Base-by-base conservation (phyloP, 1,140 invertebrate genomes). In the Atopsyche davidsoni region DNA sequence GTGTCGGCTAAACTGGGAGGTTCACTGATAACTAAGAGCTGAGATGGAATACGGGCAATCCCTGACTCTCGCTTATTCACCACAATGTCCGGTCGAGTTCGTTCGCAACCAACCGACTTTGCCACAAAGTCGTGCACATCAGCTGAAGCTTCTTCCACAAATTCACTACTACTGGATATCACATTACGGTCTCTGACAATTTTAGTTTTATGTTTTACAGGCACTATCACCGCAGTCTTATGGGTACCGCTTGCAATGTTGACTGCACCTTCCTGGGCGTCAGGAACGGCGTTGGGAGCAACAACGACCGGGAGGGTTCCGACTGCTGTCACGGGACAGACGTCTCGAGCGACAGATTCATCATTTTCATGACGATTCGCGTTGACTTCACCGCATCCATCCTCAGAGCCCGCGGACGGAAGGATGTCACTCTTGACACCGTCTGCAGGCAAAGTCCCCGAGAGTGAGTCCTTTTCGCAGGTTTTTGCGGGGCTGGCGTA, bases 171-270 rank as follows among this genome's bases (percentile, higher is more conserved):
- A 44, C 17, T 44, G 24, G 14, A 43, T 25, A 38, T 25, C n/a
- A 43, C 25, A 51, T 44, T 17, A 17, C 14, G 34, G 34, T 42
- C 47, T n/a, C 41, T 40, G 16, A 51, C 13, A 51, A 44, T 38
- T 38, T 51, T 51, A 51, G 40, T 41, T 40, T 50, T 51, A 39
- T 44, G 44, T 51, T 51, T 44, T 38, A 44, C 48, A 51, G 48
- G 48, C 48, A 51, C 48, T 44, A 51, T 44, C 41, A 44, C 48
- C 22, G 34, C 48, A 51, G 48, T 44, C 41, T 38, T 51, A 42
- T 40, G 35, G 14, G 48, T 23, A 24, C 48, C 36, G 51, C 51
- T 44, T 10, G 35, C 39, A 28, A 42, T 13, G 39, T 50, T 42
- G 14, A 50, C 39, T 40, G 35, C 35, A 22, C 43, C 21, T 22